phyloP scores from a whole-genome alignment of 2,888 invertebrate species.

The Tiphia femorata region DNA sequence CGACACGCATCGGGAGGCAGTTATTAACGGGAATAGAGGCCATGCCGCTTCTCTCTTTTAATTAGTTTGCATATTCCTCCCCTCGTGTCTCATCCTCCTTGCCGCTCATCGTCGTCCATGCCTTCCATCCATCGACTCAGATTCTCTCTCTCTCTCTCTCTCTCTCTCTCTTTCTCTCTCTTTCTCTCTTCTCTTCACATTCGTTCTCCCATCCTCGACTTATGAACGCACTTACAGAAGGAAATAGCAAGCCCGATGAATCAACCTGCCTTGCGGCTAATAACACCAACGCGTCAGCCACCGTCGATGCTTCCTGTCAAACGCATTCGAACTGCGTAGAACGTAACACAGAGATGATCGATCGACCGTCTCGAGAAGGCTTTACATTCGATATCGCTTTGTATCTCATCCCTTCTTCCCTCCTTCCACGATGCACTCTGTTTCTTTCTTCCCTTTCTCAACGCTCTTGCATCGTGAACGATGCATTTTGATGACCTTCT shows the following conservation, averaged over 20 bases:
- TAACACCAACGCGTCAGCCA: slow-evolving; percentile 11
- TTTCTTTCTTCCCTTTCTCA: too few relatives aligned
- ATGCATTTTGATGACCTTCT: too few relatives aligned
- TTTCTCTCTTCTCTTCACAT: not conserved
- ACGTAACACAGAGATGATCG: slow-evolving; percentile 27
- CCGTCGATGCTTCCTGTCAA: slow-evolving; percentile 25
- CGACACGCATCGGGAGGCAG: too few relatives aligned
- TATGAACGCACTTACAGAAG: slow-evolving; percentile 26
- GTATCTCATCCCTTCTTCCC: not conserved
- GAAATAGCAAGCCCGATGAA: slow-evolving; percentile 26
- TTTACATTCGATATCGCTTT: slow-evolving; percentile 30
- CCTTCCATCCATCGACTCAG: not conserved
- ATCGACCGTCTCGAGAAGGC: slow-evolving; percentile 28
- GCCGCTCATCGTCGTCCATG: too few relatives aligned
- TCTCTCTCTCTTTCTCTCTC: not conserved
- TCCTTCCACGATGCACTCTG: too few relatives aligned
- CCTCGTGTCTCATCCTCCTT: too few relatives aligned
- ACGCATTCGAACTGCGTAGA: slow-evolving; percentile 30
- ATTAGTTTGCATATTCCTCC: slow-evolving; percentile 27
- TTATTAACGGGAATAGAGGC: slow-evolving; percentile 31
- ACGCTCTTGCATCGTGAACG: too few relatives aligned
- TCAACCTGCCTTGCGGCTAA: slow-evolving; percentile 4
- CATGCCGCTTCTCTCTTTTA: slow-evolving; percentile 31
- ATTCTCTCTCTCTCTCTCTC: not conserved
- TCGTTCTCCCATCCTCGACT: not conserved